Evolutionary conservation across 2,797 vertebrate species (phyloP).

Genomic region (Apodemus agrarius): DNA sequence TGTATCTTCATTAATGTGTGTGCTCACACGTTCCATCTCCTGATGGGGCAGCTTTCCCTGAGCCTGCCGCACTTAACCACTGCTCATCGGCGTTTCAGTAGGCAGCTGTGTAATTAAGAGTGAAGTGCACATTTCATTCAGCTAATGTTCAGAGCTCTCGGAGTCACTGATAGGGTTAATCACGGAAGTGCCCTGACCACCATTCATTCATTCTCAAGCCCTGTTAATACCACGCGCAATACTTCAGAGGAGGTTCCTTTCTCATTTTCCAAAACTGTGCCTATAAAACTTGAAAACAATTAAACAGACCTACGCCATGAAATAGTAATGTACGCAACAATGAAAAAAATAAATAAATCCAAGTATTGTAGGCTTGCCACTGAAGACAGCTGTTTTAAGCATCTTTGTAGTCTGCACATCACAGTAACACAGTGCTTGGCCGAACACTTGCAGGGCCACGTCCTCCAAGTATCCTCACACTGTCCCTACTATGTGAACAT

Average conservation of each 20-base stretch:
- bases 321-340: slow-evolving; percentile 74
- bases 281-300: slow-evolving; percentile 78
- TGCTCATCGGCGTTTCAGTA: slow-evolving; percentile 47
- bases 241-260: slow-evolving; percentile 66
- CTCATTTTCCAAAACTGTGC: slow-evolving; percentile 70
- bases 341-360: slow-evolving; percentile 73
- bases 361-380: slow-evolving; percentile 50
- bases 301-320: slow-evolving; percentile 63
- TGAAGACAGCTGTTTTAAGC: slow-evolving; percentile 57
- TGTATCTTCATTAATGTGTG: not conserved
- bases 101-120: not conserved
- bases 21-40: not conserved
- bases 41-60: not conserved
- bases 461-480: slow-evolving; percentile 57
- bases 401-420: slow-evolving; percentile 67
- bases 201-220: slow-evolving; percentile 56
- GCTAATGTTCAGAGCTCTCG: slow-evolving; percentile 46
- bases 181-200: slow-evolving; percentile 27
- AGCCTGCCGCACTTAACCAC: not conserved
- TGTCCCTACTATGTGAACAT: not conserved
- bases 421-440: slow-evolving; percentile 56
- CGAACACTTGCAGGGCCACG: not conserved
- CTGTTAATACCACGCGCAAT: slow-evolving; percentile 40
- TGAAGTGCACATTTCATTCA: not conserved
- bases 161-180: slow-evolving; percentile 55